Base-by-base conservation (phyloP, 2,113 vertebrate genomes). In the Nettapus auritus region DNA sequence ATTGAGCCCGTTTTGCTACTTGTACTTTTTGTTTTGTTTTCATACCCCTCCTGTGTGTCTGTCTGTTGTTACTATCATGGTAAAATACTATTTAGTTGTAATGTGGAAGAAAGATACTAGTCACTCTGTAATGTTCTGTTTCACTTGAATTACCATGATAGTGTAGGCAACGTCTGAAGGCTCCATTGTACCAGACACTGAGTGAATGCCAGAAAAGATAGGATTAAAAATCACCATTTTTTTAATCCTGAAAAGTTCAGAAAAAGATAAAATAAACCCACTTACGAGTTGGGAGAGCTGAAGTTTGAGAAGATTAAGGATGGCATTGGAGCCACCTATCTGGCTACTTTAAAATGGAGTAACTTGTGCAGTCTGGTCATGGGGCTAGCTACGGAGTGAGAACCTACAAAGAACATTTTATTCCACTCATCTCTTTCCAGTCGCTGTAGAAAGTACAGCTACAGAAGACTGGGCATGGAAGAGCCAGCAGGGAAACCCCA, bases 11-110 rank as follows among this genome's bases (percentile, higher is more conserved):
- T 84, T 85, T 91, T 92, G 94, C 90, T 90, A 16, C 86, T 60
- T 52, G 2, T 60, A 19, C 9, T 42, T 40, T 94, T 76, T 90
- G 16, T 33, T 85, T 60, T 89, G 55, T 88, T 95, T 93, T 73
- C n/a, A n/a, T 64, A 82, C 33, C 21, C 42, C 92, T 82, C 26
- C 56, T 38, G 5, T 75, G 52, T 21, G 52, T 85, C n/a, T 82
- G 53, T 63, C 64, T 93, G 66, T 3, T 81, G 96, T 68, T n/a
- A 46, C 64, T 88, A 50, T 46, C 22, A 6, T 28, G 48, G 21
- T 90, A 89, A 96, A 97, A 86, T 50, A 82, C 14, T 86, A 36
- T 88, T 96, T 76, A 93, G 53, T 82, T 94, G 56, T 92, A 93
- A 68, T 22, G 44, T 59, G 46, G 23, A 70, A 75, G 75, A 60